These are phyloP conservation scores for Phortica variegata DNA, from an alignment of 1,140 invertebrate genomes.

Conservation along the genomic window DNA sequence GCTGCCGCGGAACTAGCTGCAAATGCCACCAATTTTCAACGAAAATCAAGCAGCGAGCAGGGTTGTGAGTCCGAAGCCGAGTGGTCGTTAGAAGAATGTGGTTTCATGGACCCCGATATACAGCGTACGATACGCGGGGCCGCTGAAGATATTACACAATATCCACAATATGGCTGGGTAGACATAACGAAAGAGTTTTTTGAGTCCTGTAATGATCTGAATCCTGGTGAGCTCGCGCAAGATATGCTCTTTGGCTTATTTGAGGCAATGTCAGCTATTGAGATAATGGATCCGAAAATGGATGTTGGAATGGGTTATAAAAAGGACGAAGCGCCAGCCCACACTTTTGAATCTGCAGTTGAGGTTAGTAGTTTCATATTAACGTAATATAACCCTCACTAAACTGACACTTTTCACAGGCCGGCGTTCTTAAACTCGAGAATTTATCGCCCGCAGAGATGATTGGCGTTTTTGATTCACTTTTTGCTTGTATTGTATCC, in stretches of 20 bases:
- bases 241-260: slow-evolving; percentile 92
- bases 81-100: slow-evolving; percentile 35
- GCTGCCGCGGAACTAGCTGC: slow-evolving; percentile 16
- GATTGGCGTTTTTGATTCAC: slow-evolving; percentile 90
- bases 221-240: slow-evolving; percentile 85
- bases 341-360: slow-evolving; percentile 86
- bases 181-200: slow-evolving; percentile 75
- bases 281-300: slow-evolving; percentile 99
- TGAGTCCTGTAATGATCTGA: slow-evolving; percentile 70
- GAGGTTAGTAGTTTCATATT: slow-evolving; percentile 60
- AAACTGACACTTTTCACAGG: slow-evolving; percentile 58
- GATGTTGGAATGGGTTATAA: slow-evolving; percentile 98
- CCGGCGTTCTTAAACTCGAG: slow-evolving; percentile 77
- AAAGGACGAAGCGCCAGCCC: slow-evolving; percentile 76
- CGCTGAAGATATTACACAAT: slow-evolving; percentile 44
- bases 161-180: slow-evolving; percentile 62
- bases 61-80: slow-evolving; percentile 26
- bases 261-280: slow-evolving; percentile 99
- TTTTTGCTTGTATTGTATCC: slow-evolving; percentile 87
- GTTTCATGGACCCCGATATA: slow-evolving; percentile 36
- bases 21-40: slow-evolving; percentile 17
- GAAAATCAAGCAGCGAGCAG: background rate
- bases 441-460: slow-evolving; percentile 71
- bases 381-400: background rate
- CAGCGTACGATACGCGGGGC: slow-evolving; percentile 36